A percentile compares a stretch with the other conserved stretches of the same genome.
These are phyloP conservation scores for Atrichornis clamosus DNA, from an alignment of 2,113 vertebrate species.

Conservation along the genomic window DNA sequence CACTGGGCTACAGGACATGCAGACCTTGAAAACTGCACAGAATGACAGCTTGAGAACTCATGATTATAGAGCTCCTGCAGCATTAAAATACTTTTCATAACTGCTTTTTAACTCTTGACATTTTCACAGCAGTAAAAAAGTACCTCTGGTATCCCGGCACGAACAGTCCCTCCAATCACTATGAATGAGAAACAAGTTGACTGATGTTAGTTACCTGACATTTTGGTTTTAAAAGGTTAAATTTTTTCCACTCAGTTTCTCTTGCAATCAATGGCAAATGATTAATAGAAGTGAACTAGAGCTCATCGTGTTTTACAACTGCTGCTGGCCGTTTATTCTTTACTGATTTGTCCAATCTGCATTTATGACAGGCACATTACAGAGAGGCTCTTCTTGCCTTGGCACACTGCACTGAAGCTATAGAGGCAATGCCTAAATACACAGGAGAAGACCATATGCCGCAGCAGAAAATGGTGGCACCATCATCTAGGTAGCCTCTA, in stretches of 20 bases:
- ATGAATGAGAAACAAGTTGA: background rate
- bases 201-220: background rate
- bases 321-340: background rate
- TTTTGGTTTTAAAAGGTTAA: constrained; percentile 45
- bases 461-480: background rate
- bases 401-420: background rate
- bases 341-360: background rate
- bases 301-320: background rate
- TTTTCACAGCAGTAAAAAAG: constrained; percentile 7
- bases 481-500: background rate
- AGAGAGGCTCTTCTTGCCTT: background rate
- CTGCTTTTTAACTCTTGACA: constrained; percentile 37
- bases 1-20: background rate
- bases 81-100: constrained; percentile 13
- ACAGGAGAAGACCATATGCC: background rate
- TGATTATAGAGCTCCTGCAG: background rate
- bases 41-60: background rate
- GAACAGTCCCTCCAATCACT: background rate
- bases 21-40: background rate
- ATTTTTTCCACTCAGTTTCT: constrained; percentile 22
- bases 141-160: background rate
- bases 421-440: background rate
- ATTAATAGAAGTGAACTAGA: constrained; percentile 1
- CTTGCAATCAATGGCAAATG: background rate
- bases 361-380: constrained; percentile 7